phyloP scores from a whole-genome alignment of 2,888 invertebrate species.

The Dynastes tityus region DNA sequence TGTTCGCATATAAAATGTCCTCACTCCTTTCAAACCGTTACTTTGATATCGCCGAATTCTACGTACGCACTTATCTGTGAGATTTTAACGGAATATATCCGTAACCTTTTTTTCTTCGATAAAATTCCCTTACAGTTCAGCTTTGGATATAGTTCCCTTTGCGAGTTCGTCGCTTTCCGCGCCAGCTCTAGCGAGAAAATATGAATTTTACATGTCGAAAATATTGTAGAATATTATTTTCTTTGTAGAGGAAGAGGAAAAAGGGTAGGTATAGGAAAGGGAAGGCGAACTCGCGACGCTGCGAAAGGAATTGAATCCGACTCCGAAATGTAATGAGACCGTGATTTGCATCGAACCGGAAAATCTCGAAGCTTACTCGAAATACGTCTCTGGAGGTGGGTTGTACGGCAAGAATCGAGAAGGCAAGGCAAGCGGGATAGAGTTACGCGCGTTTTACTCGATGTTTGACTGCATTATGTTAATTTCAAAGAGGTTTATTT shows the following conservation, averaged over 20 bases:
- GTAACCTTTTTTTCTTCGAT: too few relatives aligned
- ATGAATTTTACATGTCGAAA: slow-evolving; percentile 43
- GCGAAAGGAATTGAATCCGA: slow-evolving; percentile 38
- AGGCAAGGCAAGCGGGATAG: background rate
- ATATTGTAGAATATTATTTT: slow-evolving; percentile 42
- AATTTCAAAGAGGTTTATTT: slow-evolving; percentile 13
- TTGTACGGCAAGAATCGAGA: too few relatives aligned
- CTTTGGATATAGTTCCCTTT: too few relatives aligned
- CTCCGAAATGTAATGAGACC: slow-evolving; percentile 37
- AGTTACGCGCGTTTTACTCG: slow-evolving; percentile 20
- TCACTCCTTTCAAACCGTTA: too few relatives aligned
- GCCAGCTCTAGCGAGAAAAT: slow-evolving; percentile 8
- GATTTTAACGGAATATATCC: too few relatives aligned
- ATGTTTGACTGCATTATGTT: slow-evolving; percentile 40
- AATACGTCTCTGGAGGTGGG: background rate
- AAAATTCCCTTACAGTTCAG: too few relatives aligned
- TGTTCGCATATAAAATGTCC: too few relatives aligned
- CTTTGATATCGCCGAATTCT: background rate
- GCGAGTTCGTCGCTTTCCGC: too few relatives aligned
- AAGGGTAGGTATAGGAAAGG: background rate
- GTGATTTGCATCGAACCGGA: slow-evolving; percentile 46
- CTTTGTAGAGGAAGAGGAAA: background rate
- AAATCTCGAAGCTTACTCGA: slow-evolving; percentile 16
- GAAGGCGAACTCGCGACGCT: background rate
- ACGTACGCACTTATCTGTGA: too few relatives aligned